Evolutionary conservation across 2,888 invertebrate species (phyloP).

Genomic region (Cephus spinipes): DNA sequence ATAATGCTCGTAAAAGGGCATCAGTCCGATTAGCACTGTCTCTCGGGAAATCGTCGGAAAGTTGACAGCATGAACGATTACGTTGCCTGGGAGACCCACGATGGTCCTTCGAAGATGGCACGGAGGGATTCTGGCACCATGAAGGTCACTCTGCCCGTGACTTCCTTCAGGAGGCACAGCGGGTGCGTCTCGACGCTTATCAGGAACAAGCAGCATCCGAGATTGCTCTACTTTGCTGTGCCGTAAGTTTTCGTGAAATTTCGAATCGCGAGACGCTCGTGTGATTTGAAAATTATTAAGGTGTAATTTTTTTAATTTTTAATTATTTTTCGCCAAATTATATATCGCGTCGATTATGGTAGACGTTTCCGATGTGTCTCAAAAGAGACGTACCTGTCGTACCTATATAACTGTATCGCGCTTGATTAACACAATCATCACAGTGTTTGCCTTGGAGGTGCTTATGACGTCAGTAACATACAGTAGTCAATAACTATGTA

Average conservation of each 20-base stretch:
- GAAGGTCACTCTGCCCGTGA: constrained; percentile 55
- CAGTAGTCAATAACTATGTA: background rate
- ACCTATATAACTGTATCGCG: no score
- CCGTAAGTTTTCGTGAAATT: constrained; percentile 53
- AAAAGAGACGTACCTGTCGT: no score
- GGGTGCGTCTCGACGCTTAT: constrained; percentile 60
- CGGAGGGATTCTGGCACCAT: constrained; percentile 59
- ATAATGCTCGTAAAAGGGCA: no score
- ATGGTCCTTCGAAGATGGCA: constrained; percentile 49
- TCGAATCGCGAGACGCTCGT: no score
- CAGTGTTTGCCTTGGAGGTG: no score
- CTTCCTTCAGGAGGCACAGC: constrained; percentile 58
- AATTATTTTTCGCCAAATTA: no score
- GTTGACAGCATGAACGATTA: constrained; percentile 51
- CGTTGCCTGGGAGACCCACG: constrained; percentile 49
- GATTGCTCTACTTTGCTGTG: constrained; percentile 54
- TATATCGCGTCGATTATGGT: no score
- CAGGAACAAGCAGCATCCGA: constrained; percentile 52
- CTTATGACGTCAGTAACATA: background rate
- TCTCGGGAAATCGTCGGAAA: no score
- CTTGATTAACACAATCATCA: no score
- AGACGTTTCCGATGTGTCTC: no score
- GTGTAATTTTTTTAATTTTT: background rate
- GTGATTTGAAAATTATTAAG: background rate
- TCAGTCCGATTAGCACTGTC: no score